Base-by-base conservation (phyloP, 2,888 invertebrate genomes). In the Pelosia muscerda region DNA sequence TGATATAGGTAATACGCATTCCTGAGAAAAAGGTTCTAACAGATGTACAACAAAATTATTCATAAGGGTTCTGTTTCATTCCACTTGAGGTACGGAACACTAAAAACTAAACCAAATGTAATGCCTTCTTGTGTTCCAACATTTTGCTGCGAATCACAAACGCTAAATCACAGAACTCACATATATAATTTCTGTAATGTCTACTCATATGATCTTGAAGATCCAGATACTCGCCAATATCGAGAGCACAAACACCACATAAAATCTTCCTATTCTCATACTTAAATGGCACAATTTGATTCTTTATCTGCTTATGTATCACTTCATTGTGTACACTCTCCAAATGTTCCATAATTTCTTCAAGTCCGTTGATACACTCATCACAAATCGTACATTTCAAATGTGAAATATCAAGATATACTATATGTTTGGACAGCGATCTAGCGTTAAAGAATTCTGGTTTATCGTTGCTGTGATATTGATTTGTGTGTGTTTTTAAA, bases 181-280 rank as follows among this genome's bases (percentile, higher is more conserved):
- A 94, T 0, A 89, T 81, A 63, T 89, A 92, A 71, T 94, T 93
- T 72, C 85, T 83, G 56, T 89, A 92, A 69, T 94, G 94, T 2
- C 84, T 81, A 2, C 87, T 88, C 92, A 93, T 92, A 49, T 94
- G 94, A 19, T 89, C 89, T 13, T 90, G 86, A 0, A 93, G 75
- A 2, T 85, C 82, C 26, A 80, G 82, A 60, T 89, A 90, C 3
- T 80, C 79, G 0, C 82, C 74, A 6, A 86, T 80, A 2, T 79
- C 78, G 0, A 66, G 28, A 0, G 71, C 74, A 56, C 90, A 90
- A 0, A 86, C 82, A 0, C 83, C 84, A 65, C 90, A 90, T 6
- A 79, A 54, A 2, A 86, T 65, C n/a, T 76, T 76, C 0, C 73
- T 71, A 0, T 77, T 78, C 13, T 79, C 81, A 63, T 83, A 85